These are phyloP conservation scores for Orthonychiurus folsomi DNA, from an alignment of 2,888 invertebrate species.

Conservation along the genomic window DNA sequence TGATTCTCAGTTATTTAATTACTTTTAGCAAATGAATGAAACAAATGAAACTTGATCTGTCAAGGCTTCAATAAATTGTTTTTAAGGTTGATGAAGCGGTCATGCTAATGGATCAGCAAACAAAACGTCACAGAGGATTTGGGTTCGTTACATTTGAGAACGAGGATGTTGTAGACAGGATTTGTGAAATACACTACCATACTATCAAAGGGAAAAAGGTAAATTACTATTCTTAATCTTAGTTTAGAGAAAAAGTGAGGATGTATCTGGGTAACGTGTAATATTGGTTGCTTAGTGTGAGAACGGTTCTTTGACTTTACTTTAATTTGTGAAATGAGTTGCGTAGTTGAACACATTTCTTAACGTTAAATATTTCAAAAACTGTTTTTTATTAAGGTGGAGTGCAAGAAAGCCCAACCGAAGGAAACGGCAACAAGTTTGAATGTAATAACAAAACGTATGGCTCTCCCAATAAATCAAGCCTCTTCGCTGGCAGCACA, in stretches of 20 bases:
- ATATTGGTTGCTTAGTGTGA: no score
- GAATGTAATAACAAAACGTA: constrained; percentile 39
- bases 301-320: no score
- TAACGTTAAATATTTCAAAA: background rate
- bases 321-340: background rate
- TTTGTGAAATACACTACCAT: constrained; percentile 43
- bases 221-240: no score
- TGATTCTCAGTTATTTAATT: background rate
- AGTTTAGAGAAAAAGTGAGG: no score
- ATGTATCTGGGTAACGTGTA: no score
- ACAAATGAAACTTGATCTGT: background rate
- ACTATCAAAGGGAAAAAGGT: constrained; percentile 43
- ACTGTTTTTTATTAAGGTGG: constrained; percentile 31
- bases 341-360: background rate
- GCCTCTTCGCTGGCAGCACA: constrained; percentile 38
- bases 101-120: constrained; percentile 43
- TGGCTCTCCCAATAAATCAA: constrained; percentile 39
- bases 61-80: no score
- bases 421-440: constrained; percentile 39
- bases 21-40: background rate
- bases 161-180: constrained; percentile 43
- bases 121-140: constrained; percentile 43
- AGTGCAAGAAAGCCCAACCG: constrained; percentile 44
- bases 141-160: constrained; percentile 43
- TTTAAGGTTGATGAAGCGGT: constrained; percentile 41